These are phyloP conservation scores for Bugulina stolonifera DNA, from an alignment of 2,888 invertebrate species.

Conservation along the genomic window DNA sequence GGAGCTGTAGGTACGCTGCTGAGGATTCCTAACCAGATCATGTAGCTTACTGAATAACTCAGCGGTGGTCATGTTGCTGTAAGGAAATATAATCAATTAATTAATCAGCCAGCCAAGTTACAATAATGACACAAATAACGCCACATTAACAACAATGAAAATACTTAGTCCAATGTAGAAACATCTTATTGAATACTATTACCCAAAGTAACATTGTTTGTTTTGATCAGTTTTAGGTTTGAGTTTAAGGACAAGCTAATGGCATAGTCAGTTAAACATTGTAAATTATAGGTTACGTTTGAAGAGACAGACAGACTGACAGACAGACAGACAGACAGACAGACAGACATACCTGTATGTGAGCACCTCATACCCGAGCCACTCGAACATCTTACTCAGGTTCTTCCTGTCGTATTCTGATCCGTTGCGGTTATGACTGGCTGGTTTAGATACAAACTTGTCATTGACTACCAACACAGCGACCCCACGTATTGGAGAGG, in stretches of 20 bases:
- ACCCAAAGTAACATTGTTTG: no score
- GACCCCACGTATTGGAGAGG: background rate
- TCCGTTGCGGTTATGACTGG: background rate
- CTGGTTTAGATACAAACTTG: background rate
- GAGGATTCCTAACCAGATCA: background rate
- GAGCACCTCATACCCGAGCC: slow-evolving; percentile 15
- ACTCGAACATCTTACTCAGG: background rate
- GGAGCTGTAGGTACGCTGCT: slow-evolving; percentile 9
- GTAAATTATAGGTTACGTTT: no score
- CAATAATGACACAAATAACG: no score
- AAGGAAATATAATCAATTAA: slow-evolving; percentile 3
- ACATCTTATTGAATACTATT: no score
- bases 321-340: background rate
- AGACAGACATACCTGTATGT: background rate
- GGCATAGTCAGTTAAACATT: no score
- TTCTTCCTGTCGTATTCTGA: slow-evolving; percentile 11
- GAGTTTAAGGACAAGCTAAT: no score
- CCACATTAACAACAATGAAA: no score
- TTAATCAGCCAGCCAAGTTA: no score
- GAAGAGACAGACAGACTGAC: background rate
- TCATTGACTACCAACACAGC: background rate
- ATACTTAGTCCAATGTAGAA: no score
- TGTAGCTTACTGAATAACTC: background rate
- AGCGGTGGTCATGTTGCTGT: background rate
- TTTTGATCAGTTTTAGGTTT: no score